Evolutionary conservation across 2,113 vertebrate genomes (phyloP).

Genomic region (Machaerirhynchus nigripectus): DNA sequence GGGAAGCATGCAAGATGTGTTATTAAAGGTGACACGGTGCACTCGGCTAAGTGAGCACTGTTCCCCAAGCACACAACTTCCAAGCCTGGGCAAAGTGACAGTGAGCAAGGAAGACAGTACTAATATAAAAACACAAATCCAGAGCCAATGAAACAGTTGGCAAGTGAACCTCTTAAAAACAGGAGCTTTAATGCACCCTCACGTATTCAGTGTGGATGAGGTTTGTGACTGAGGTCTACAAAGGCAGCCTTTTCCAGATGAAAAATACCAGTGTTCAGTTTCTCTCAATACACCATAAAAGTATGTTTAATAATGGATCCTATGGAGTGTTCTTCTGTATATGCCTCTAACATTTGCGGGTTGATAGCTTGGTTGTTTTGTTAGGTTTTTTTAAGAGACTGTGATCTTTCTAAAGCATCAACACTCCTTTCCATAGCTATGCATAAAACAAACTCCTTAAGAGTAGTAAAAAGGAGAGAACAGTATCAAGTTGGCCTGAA

Average conservation of each 20-base stretch:
- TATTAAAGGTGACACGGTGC: not conserved
- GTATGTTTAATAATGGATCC: not conserved
- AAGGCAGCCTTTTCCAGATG: not conserved
- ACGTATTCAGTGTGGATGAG: accelerated
- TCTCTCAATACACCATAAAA: not conserved
- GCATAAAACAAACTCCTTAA: not conserved
- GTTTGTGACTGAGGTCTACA: not conserved
- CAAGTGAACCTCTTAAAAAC: not conserved
- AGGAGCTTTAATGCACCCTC: not conserved
- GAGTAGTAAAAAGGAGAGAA: not conserved
- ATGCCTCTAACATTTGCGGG: not conserved
- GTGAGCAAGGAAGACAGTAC: not conserved
- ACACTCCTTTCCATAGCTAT: not conserved
- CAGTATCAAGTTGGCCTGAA: not conserved
- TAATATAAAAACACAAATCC: not conserved
- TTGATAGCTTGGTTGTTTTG: not conserved
- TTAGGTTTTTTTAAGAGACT: not conserved
- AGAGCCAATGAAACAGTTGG: not conserved
- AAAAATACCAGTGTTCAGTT: not conserved
- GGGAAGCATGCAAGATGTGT: not conserved
- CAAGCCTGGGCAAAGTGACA: not conserved
- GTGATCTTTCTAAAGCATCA: not conserved
- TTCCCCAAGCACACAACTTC: not conserved
- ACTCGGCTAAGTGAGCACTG: not conserved
- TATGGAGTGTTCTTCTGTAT: not conserved